These are phyloP conservation scores for Pituophis catenifer DNA, from an alignment of 2,113 vertebrate species.

Conservation along the genomic window DNA sequence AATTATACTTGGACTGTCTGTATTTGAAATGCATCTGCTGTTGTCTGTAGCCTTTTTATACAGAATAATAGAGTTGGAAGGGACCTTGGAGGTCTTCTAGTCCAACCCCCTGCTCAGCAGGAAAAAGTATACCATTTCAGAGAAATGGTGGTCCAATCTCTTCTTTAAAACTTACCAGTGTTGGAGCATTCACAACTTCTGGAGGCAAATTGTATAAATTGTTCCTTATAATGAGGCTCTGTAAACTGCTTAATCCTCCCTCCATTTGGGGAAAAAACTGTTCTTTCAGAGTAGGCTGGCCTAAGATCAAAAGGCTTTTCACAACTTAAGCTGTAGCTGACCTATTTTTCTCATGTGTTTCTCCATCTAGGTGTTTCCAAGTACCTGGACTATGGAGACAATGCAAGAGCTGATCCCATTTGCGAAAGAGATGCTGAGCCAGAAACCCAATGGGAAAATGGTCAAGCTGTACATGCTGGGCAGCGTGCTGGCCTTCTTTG, in stretches of 20 bases:
- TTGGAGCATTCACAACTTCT: background rate
- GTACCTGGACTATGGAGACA: conserved; percentile 71
- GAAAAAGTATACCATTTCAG: background rate
- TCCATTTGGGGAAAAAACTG: background rate
- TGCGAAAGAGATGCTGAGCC: conserved; percentile 80
- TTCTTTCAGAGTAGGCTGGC: background rate
- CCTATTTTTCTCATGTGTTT: rapidly evolving
- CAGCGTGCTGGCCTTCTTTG: conserved; percentile 80
- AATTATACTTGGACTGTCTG: background rate
- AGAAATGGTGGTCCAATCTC: background rate
- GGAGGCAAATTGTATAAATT: background rate
- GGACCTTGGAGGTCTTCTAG: background rate
- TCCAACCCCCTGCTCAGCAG: background rate
- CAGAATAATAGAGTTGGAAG: background rate
- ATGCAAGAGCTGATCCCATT: conserved; percentile 85
- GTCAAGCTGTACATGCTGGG: conserved; percentile 88
- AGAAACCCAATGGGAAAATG: conserved; percentile 75
- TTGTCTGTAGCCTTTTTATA: background rate
- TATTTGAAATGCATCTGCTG: background rate
- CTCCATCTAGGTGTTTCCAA: background rate
- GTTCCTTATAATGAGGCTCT: background rate
- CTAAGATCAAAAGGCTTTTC: background rate
- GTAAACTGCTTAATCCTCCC: background rate
- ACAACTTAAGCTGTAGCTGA: background rate
- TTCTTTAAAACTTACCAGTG: background rate